Evolutionary conservation across 1,140 invertebrate species (phyloP), one percentile per base, ranked within the genome.

Genomic region (Drosophila funebris): DNA sequence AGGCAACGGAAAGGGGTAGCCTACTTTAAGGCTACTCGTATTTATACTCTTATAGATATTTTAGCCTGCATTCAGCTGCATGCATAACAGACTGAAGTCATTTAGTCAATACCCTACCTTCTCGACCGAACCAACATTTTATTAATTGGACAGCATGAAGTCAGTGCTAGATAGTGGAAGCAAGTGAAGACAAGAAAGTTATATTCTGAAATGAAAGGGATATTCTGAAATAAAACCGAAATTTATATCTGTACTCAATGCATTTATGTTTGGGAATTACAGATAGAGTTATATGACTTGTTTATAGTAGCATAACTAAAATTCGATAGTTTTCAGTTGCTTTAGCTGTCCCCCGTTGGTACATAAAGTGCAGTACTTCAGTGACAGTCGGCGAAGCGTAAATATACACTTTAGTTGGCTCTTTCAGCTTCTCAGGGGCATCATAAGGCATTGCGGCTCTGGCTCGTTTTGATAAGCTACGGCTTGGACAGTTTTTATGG

Each of bases 301-400:
- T 27, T 46, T 53, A 37, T 37, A 53, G 33, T 22, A 53, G 33
- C 13, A 20, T 7, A 53, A 53, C 31, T 18, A 20, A 37, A 36
- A 53, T 36, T 53, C 31, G 31, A 53, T 53, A 20, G 33, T 53
- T 53, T 37, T 36, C 11, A 37, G 63, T 68, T 57, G 46, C 53
- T 48, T 22, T 14, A 27, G 39, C 33, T 60, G 29, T 58, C 81
- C 81, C 70, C 66, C 54, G 62, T 66, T 87, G 82, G 82, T 82
- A 74, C 81, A 85, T 85, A 82, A 87, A 87, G 81, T 85, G 81
- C 81, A 85, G 78, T 85, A 87, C 71, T 67, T 70, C 43, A 27
- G 78, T 62, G 60, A 57, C 78, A 57, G 66, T 31, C 44, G 27
- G 22, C 70, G 48, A 63, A 87, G 66, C 78, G 78, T 72, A 70